A percentile compares a stretch with the other conserved stretches of the same genome.
phyloP scores from a whole-genome alignment of 2,888 invertebrate genomes.

The Drosophila borborema region DNA sequence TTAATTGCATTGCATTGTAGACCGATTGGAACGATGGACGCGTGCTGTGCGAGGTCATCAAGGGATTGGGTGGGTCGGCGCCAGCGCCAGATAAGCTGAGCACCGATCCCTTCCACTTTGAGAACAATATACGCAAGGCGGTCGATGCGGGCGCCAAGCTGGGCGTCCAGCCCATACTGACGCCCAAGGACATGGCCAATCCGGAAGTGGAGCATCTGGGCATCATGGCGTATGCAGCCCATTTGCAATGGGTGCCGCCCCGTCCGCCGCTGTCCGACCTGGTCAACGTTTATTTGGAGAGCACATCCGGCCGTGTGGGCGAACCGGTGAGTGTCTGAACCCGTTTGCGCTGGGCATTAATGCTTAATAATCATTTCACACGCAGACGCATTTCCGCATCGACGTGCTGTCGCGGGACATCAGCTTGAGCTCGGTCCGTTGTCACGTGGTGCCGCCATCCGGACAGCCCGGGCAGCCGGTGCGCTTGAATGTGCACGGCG shows the following conservation, averaged over 20 bases:
- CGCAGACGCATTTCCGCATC: constrained; percentile 91
- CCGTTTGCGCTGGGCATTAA: constrained; percentile 38
- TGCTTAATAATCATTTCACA: constrained; percentile 66
- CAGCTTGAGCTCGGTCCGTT: constrained; percentile 90
- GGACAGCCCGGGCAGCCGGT: constrained; percentile 87
- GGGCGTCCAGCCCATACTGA: constrained; percentile 94
- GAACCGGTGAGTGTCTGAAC: constrained; percentile 88
- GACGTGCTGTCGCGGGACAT: constrained; percentile 90
- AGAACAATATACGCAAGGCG: constrained; percentile 92
- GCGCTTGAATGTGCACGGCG: constrained; percentile 90
- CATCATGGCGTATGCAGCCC: constrained; percentile 98
- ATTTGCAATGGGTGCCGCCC: constrained; percentile 95
- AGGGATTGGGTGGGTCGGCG: constrained; percentile 95
- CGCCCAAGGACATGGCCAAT: constrained; percentile 97
- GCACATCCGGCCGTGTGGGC: constrained; percentile 93
- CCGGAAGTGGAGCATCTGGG: constrained; percentile 98
- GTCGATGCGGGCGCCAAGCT: constrained; percentile 89
- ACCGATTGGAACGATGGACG: constrained; percentile 99
- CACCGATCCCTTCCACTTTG: constrained; percentile 92
- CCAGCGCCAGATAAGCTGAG: constrained; percentile 92
- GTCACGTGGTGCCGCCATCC: constrained; percentile 92
- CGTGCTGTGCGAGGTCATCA: constrained; percentile 94
- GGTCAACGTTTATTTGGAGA: constrained; percentile 91
- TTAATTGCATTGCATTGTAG: constrained; percentile 86
- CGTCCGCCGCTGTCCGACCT: constrained; percentile 93